A percentile compares a stretch with the other conserved stretches of the same genome.
These are phyloP conservation scores for Lasioglossum figueresi DNA, from an alignment of 2,888 invertebrate genomes.

Conservation along the genomic window DNA sequence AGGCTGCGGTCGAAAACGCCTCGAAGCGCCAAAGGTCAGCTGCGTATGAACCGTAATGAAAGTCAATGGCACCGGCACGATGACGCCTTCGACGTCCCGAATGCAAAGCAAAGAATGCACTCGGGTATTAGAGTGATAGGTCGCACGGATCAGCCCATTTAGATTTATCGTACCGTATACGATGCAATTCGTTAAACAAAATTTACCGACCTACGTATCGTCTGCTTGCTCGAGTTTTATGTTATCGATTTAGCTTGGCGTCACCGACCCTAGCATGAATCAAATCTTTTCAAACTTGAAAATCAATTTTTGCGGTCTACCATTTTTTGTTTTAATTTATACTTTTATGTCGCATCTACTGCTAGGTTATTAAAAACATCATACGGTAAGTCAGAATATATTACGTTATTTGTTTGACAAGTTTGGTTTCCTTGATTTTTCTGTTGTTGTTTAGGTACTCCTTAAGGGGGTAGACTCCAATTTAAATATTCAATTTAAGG, in stretches of 20 bases:
- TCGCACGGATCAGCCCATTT: background rate
- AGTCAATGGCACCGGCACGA: slow-evolving; percentile 35
- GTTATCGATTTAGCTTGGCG: background rate
- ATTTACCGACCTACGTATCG: background rate
- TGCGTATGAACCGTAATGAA: slow-evolving; percentile 46
- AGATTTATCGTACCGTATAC: background rate
- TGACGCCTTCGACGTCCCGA: slow-evolving; percentile 3
- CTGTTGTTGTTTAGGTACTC: no score
- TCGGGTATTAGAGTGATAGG: background rate
- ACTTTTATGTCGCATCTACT: no score
- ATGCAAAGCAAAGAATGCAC: background rate
- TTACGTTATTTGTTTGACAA: no score
- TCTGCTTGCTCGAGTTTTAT: background rate
- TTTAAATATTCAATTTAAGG: background rate
- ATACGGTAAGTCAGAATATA: no score
- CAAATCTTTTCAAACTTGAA: no score
- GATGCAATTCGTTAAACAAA: background rate
- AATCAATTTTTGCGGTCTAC: no score
- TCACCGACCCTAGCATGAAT: no score
- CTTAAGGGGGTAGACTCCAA: no score
- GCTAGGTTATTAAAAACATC: no score
- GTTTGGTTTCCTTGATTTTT: no score
- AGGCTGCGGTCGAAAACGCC: slow-evolving; percentile 39
- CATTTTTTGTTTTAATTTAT: no score
- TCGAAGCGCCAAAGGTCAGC: slow-evolving; percentile 53